Evolutionary conservation across 2,888 invertebrate genomes (phyloP).

Genomic region (Patella ulyssiponensis): DNA sequence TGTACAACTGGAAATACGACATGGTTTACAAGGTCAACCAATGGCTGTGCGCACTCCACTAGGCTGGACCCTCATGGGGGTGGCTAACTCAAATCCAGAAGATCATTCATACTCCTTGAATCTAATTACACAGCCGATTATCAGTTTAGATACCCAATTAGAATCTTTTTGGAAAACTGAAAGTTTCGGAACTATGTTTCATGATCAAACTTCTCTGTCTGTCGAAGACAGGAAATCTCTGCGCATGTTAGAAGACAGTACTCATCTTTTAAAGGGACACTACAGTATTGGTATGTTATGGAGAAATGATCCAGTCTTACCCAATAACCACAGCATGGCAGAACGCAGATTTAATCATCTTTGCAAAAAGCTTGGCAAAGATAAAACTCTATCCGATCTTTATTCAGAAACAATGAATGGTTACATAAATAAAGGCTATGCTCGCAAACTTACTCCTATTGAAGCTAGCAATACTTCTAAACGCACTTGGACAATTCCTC

Average conservation of each 20-base stretch:
- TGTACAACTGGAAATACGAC: neutral
- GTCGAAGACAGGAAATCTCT: neutral
- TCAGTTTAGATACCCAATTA: neutral
- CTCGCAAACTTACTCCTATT: conserved; percentile 6
- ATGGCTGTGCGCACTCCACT: neutral
- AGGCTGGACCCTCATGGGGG: neutral
- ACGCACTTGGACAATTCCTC: conserved; percentile 13
- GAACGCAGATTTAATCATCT: neutral
- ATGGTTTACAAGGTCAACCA: neutral
- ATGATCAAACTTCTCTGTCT: neutral
- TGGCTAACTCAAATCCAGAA: neutral
- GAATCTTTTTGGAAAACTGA: conserved; percentile 3
- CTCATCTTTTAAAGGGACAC: neutral
- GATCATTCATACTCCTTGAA: neutral
- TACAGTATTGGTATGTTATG: neutral
- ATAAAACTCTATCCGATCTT: neutral
- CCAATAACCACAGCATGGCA: conserved; percentile 2
- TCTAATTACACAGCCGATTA: neutral
- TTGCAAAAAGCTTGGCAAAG: neutral
- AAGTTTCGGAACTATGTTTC: neutral
- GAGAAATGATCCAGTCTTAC: neutral
- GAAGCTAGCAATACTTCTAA: conserved; percentile 4
- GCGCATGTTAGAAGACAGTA: neutral
- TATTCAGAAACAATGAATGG: conserved; percentile 15
- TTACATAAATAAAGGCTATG: conserved; percentile 15